Evolutionary conservation across 1,140 invertebrate species (phyloP), one percentile per base, ranked within the genome.

Genomic region (Drosophila kepulauana): DNA sequence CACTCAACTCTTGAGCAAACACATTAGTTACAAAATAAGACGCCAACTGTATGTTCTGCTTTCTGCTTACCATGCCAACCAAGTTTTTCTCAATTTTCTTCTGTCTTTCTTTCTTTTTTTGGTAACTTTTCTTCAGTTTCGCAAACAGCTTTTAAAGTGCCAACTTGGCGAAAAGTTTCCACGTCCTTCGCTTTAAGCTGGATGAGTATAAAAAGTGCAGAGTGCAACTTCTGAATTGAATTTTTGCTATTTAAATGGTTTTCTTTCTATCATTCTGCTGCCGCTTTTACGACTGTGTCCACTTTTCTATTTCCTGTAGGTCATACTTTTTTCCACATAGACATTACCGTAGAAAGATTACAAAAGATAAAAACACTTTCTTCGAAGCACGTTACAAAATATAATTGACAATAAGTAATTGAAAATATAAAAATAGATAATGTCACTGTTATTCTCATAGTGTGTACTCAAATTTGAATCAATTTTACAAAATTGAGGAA

Each of bases 1-100:
- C 64, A 75, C 66, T 81, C 70, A 86, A 79, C 77, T 77, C 59
- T 69, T 79, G 77, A 72, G 69, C 84, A 88, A 88, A 88, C 84
- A 88, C 84, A 88, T 88, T 88, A 89, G 77, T 88, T 89, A 80
- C 85, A 80, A 81, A 80, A 84, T 72, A 84, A 88, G 79, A 88
- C 69, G 80, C 84, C 84, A 84, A 87, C 57, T 88, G 56, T 87
- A 84, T 88, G 82, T 67, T 77, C 65, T 67, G 58, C 43, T 30
- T 75, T 51, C n/a, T 16, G 16, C 61, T 64, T 30, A 3, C n/a
- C 69, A 71, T 69, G 63, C 69, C 66, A 62, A 58, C 48, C 65
- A 66, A 48, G 33, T 52, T 70, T 62, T 41, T 41, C 65, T 20
- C 54, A 54, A 61, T 43, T 75, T 52, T 51, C 20, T 30, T 20